Percentiles rank a stretch among this genome's conserved stretches.
Conservation (phyloP, 1,140 invertebrate species). For the Meloidogyne exigua region DNA sequence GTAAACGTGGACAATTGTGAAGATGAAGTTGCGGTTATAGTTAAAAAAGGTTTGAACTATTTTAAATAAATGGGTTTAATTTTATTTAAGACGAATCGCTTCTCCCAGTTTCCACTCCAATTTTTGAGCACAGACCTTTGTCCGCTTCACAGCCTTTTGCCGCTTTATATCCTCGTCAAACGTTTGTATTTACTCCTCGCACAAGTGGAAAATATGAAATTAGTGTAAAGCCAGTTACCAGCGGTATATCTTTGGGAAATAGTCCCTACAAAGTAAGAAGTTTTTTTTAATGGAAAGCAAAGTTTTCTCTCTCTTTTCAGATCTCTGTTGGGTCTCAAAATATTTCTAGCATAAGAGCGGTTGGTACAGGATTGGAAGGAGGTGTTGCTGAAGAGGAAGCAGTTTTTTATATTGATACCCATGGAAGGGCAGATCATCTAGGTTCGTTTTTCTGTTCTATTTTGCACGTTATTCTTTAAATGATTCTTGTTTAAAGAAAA, state of each 20-base stretch:
- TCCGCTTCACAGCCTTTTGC: background rate
- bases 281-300: too few species aligned
- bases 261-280: conserved; percentile 42
- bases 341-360: conserved; percentile 78
- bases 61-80: too few species aligned
- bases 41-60: conserved; percentile 40
- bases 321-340: conserved; percentile 82
- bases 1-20: conserved; percentile 42
- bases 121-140: background rate
- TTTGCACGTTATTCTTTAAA: background rate
- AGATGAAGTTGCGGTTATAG: conserved; percentile 26
- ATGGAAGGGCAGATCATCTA: conserved; percentile 82
- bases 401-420: conserved; percentile 84
- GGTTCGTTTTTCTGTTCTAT: conserved; percentile 56
- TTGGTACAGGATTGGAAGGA: conserved; percentile 79
- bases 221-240: conserved; percentile 68
- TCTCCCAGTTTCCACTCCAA: background rate
- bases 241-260: conserved; percentile 62
- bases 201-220: conserved; percentile 78
- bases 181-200: conserved; percentile 74
- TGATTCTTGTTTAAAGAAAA: too few species aligned
- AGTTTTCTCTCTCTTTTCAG: conserved; percentile 40
- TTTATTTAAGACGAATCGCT: conserved; percentile 9
- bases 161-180: conserved; percentile 4
- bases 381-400: conserved; percentile 81